Base-by-base conservation (phyloP, 2,888 invertebrate genomes). In the Lobophora halterata region DNA sequence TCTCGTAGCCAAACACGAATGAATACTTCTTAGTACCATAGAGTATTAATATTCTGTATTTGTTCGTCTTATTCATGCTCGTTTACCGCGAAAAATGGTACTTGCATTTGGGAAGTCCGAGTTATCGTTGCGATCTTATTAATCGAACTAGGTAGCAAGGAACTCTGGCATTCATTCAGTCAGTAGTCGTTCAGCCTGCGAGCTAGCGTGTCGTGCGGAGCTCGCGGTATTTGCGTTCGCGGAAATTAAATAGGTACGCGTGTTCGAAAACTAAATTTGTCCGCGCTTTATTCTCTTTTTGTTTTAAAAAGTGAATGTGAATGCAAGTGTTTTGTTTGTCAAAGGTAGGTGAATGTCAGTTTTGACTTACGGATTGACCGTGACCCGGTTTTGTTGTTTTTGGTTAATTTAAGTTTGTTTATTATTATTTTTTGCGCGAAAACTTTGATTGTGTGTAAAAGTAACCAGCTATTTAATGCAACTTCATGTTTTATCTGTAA, bases 261-360 rank as follows among this genome's bases (percentile, higher is more conserved):
- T 14, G 18, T 8, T 29, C 26, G 26, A 21, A 26, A 11, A 26
- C 33, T 12, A 6, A 24, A 26, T 27, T 35, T 41, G 10, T 32
- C n/a, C 45, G 43, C 46, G 46, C 8, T 23, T 29, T 38, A 35
- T 25, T 30, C 12, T 23, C 18, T 37, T 24, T 31, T 14, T 5
- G 18, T 42, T 32, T 41, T 37, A 20, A 21, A 38, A 29, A 36
- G 45, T 46, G 46, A 33, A 28, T 36, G 33, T 40, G 46, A n/a
- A 26, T 44, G 14, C 12, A 14, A 19, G 13, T 30, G 46, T 46
- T 31, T 24, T 28, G n/a, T 12, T 40, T 32, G 12, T 13, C 10
- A 27, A 37, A 36, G 51, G 51, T 52, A 52, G 33, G 52, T 52
- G 39, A 44, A 46, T 46, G 41, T 39, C 42, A 33, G 20, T 20